These are phyloP conservation scores for Zapus hudsonius DNA, from an alignment of 2,113 vertebrate species.

Conservation along the genomic window DNA sequence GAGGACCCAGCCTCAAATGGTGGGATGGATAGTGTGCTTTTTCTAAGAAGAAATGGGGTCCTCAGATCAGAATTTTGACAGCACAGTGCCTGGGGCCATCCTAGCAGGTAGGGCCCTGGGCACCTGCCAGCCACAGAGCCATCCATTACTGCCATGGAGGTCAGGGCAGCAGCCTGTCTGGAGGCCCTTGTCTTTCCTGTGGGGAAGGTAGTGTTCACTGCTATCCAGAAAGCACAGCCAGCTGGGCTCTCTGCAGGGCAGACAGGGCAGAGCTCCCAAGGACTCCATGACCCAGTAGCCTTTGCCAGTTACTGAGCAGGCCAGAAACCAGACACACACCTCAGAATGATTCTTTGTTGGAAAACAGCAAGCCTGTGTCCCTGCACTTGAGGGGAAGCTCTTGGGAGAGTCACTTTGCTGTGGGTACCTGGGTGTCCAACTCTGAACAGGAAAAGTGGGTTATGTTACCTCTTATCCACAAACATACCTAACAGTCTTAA, in stretches of 20 bases:
- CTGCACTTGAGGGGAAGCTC: background rate
- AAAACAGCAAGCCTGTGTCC: background rate
- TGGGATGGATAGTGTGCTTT: background rate
- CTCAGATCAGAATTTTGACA: background rate
- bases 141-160: constrained; percentile 19
- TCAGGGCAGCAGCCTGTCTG: constrained; percentile 69
- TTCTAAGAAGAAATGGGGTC: background rate
- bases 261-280: background rate
- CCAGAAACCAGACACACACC: background rate
- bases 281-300: background rate
- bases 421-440: background rate
- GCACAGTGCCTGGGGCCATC: constrained; percentile 56
- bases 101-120: constrained; percentile 56
- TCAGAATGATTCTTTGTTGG: background rate
- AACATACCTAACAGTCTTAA: background rate
- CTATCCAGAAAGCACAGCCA: background rate
- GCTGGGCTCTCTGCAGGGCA: background rate
- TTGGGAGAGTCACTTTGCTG: background rate
- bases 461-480: background rate
- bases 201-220: constrained; percentile 42
- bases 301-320: background rate
- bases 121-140: constrained; percentile 21
- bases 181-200: constrained; percentile 43
- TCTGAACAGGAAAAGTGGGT: background rate
- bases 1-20: background rate